A percentile compares a stretch with the other conserved stretches of the same genome.
These are phyloP conservation scores for Leucophenga varia DNA, from an alignment of 1,140 invertebrate species.

Conservation along the genomic window DNA sequence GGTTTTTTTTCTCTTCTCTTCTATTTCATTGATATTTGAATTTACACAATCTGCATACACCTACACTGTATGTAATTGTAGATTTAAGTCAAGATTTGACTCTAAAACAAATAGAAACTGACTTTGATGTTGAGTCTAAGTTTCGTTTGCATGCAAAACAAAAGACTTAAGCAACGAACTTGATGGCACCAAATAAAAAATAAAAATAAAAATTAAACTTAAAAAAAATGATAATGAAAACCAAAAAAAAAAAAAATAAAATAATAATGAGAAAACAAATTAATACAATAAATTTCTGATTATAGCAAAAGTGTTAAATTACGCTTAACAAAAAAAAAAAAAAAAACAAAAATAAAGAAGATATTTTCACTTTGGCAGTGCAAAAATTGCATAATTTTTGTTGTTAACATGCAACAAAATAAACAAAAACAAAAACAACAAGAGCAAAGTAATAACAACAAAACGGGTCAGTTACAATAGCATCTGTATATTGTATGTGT, in stretches of 20 bases:
- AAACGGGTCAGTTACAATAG: slow-evolving; percentile 51
- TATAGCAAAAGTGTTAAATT: slow-evolving; percentile 37
- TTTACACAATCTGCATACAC: not conserved
- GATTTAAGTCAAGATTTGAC: slow-evolving; percentile 18
- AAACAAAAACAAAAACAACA: slow-evolving; percentile 23
- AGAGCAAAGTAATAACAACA: slow-evolving; percentile 33
- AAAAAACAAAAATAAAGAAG: no score
- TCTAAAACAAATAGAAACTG: slow-evolving; percentile 8
- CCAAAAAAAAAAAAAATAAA: slow-evolving; percentile 11
- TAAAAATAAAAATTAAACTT: no score
- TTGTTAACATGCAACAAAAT: slow-evolving; percentile 6
- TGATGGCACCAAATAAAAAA: slow-evolving; percentile 26
- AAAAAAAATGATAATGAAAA: no score
- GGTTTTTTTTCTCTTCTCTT: no score
- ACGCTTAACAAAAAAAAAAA: slow-evolving; percentile 14
- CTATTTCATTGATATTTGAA: no score
- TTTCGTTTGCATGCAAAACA: slow-evolving; percentile 3
- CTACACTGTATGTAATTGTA: slow-evolving; percentile 12
- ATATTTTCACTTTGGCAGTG: slow-evolving; percentile 26
- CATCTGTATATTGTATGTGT: no score
- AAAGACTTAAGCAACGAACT: slow-evolving; percentile 40
- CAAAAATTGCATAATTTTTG: slow-evolving; percentile 51
- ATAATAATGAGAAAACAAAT: no score
- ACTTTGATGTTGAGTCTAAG: no score
- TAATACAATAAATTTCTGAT: no score